phyloP scores from a whole-genome alignment of 1,140 invertebrate species.

The Pantala flavescens region DNA sequence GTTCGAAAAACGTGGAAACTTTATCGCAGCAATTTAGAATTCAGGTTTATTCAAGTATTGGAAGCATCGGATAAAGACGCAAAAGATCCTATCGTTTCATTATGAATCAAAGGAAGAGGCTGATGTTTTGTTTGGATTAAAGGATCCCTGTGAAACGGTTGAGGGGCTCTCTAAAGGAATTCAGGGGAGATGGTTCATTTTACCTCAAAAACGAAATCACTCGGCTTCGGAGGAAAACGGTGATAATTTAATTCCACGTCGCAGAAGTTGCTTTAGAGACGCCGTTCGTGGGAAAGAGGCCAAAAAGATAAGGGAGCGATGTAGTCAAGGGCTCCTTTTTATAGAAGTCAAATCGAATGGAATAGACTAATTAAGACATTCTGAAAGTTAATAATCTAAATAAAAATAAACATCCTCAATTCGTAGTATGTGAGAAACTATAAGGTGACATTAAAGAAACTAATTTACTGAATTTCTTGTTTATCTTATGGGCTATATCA shows the following conservation, averaged over 20 bases:
- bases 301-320: not conserved
- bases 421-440: too few species aligned
- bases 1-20: too few species aligned
- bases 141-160: not conserved
- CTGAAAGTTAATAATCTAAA: too few species aligned
- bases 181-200: not conserved
- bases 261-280: not conserved
- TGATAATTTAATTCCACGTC: not conserved
- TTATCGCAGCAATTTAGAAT: too few species aligned
- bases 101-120: not conserved
- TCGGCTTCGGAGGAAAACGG: not conserved
- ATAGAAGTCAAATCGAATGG: not conserved
- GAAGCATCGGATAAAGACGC: too few species aligned
- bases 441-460: too few species aligned
- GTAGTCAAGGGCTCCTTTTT: not conserved
- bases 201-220: not conserved
- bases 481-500: too few species aligned
- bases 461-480: too few species aligned
- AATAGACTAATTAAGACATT: not conserved
- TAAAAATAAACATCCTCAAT: too few species aligned
- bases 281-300: not conserved
- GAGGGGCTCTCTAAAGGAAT: not conserved
- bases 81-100: not conserved
- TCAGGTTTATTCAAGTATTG: too few species aligned
- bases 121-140: not conserved